A percentile compares a stretch with the other conserved stretches of the same genome.
Conservation (phyloP, 2,888 invertebrate genomes). For the Cataglyphis livida region DNA sequence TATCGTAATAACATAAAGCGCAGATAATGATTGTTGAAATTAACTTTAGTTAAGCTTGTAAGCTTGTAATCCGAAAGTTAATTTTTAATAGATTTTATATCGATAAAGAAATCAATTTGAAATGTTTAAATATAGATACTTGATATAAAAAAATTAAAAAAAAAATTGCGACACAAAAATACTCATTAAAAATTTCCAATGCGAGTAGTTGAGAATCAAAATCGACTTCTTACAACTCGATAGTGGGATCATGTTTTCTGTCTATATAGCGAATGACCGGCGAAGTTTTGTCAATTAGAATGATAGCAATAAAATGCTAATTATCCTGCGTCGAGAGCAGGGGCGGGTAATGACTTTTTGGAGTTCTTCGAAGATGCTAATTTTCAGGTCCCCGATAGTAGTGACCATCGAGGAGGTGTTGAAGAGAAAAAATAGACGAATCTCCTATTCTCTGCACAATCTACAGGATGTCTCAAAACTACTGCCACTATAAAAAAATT, state of each 20-base stretch:
- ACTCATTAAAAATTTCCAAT: background rate
- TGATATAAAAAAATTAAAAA: background rate
- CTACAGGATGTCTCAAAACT: constrained; percentile 1
- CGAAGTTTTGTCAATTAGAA: constrained; percentile 72
- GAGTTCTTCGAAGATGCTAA: constrained; percentile 11
- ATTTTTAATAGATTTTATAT: constrained; percentile 8
- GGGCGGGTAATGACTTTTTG: constrained; percentile 22
- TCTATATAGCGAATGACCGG: constrained; percentile 1
- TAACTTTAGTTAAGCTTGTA: background rate
- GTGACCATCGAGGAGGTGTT: background rate
- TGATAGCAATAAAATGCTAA: constrained; percentile 74
- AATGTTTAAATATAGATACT: background rate
- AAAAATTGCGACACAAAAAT: background rate
- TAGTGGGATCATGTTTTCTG: constrained; percentile 18
- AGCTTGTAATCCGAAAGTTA: background rate
- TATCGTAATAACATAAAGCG: background rate
- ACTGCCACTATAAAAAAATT: constrained; percentile 10
- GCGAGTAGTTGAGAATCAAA: constrained; percentile 21
- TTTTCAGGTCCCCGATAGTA: background rate
- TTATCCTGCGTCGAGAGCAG: constrained; percentile 8
- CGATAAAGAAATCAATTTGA: background rate
- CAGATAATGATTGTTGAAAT: constrained; percentile 1
- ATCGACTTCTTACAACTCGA: constrained; percentile 4
- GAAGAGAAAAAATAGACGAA: background rate
- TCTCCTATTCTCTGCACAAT: background rate